These are phyloP conservation scores for Machimus atricapillus DNA, from an alignment of 2,888 invertebrate species.

Conservation along the genomic window DNA sequence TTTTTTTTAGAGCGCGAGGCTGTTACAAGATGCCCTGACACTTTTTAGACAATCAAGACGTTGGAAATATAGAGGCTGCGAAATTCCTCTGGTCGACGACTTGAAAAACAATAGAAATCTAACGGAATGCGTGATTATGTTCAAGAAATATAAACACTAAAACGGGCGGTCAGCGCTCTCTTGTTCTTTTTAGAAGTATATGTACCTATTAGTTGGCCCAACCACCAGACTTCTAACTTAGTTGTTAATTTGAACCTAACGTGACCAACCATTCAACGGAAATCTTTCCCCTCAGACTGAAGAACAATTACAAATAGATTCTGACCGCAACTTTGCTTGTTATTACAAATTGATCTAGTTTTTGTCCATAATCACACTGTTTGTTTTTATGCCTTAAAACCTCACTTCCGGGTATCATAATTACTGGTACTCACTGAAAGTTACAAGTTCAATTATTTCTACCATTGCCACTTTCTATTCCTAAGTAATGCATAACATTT, in stretches of 20 bases:
- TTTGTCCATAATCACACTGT: not conserved
- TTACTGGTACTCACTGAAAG: not conserved
- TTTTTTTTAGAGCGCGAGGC: not conserved
- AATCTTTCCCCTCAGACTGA: not conserved
- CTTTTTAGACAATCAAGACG: not conserved
- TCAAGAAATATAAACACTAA: not conserved
- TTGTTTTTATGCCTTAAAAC: not conserved
- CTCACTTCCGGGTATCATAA: not conserved
- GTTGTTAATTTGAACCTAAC: not conserved
- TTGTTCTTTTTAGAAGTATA: not conserved
- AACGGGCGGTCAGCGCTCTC: not conserved
- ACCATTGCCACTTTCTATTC: not conserved
- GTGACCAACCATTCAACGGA: not conserved
- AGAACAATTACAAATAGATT: not conserved
- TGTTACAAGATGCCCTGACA: not conserved
- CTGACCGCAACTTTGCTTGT: not conserved
- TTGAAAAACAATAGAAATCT: not conserved
- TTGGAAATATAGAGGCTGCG: not conserved
- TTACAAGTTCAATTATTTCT: not conserved
- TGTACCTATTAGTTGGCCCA: too few relatives aligned
- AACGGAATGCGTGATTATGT: not conserved
- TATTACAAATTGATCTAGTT: not conserved
- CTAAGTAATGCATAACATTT: not conserved
- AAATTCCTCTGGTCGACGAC: not conserved
- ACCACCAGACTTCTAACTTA: not conserved